A percentile compares a stretch with the other conserved stretches of the same genome.
Evolutionary conservation across 2,113 vertebrate genomes (phyloP).

Genomic region (Suncus etruscus): DNA sequence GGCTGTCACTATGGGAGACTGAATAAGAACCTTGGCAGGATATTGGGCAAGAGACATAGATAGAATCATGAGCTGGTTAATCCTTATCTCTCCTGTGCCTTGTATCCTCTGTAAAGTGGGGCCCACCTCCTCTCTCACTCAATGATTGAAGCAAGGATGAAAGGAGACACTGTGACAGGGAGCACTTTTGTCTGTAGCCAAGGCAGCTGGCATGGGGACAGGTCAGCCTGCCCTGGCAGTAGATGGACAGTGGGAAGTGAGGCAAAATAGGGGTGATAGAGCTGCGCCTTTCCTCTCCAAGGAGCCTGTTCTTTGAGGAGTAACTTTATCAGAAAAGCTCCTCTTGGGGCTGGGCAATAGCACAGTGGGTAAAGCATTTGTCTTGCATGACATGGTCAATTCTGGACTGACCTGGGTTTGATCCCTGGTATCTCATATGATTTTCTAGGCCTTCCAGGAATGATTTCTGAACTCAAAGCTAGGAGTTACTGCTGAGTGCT

Average conservation of each 20-base stretch:
- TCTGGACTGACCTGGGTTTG: no score
- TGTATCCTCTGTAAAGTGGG: background rate
- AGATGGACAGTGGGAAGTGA: background rate
- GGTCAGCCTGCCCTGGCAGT: background rate
- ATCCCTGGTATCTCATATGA: no score
- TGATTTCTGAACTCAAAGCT: no score
- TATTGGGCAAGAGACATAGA: background rate
- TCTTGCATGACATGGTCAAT: no score
- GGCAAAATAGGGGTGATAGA: background rate
- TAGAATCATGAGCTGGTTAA: background rate
- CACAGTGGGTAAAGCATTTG: no score
- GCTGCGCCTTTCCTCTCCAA: background rate
- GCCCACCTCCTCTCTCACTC: background rate
- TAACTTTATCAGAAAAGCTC: no score
- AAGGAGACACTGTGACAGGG: background rate
- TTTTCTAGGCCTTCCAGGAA: no score
- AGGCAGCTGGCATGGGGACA: background rate
- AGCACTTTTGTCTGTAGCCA: no score
- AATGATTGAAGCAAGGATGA: background rate
- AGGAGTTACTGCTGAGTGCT: no score
- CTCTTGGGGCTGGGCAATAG: no score
- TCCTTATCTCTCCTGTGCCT: background rate
- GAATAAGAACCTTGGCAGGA: background rate
- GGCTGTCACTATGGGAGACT: accelerated
- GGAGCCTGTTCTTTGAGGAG: background rate